Evolutionary conservation across 2,888 invertebrate species (phyloP).

Genomic region (Lasioglossum pauxillum): DNA sequence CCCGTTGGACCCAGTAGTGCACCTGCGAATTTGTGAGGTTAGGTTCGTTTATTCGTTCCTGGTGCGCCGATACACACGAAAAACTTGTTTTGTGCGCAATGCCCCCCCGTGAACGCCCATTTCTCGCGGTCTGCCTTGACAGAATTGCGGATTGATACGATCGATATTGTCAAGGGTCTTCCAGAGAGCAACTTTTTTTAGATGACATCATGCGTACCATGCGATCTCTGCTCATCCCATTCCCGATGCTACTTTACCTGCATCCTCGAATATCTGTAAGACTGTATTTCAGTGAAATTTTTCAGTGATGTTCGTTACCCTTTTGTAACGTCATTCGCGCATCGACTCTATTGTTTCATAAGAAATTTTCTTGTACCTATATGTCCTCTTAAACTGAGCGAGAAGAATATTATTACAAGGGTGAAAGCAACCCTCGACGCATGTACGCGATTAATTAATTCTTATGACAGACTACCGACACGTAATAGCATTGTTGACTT

Average conservation of each 20-base stretch:
- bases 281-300: not conserved
- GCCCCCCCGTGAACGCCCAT: constrained; percentile 82
- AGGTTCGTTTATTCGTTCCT: constrained; percentile 68
- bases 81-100: constrained; percentile 77
- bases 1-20: constrained; percentile 44
- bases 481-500: not conserved
- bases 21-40: constrained; percentile 75
- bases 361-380: too few relatives aligned
- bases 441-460: not conserved
- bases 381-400: not conserved
- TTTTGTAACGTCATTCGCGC: not conserved
- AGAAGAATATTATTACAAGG: not conserved
- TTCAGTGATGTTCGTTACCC: not conserved
- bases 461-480: not conserved
- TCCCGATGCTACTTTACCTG: constrained; percentile 1
- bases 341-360: not conserved
- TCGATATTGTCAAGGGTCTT: constrained; percentile 79
- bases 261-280: not conserved
- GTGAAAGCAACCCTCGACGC: not conserved
- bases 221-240: constrained; percentile 10
- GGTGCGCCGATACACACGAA: constrained; percentile 74
- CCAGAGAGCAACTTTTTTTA: constrained; percentile 58
- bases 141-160: constrained; percentile 82
- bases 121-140: constrained; percentile 78
- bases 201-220: constrained; percentile 40